phyloP scores from a whole-genome alignment of 2,888 invertebrate species.

The Anorthoa munda region DNA sequence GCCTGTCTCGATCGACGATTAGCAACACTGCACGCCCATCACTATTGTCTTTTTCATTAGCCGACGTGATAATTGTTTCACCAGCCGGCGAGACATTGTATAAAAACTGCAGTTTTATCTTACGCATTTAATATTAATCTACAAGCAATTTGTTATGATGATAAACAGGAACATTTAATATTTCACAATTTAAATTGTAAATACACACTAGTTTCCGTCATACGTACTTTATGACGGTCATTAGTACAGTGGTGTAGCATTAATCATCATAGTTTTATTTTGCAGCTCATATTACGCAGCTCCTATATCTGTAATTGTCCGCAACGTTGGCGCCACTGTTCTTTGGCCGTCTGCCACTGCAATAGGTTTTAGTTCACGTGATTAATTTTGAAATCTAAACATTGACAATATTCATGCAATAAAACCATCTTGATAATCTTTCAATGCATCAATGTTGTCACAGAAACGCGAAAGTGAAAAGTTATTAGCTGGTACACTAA shows the following conservation, averaged over 20 bases:
- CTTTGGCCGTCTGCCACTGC: slow-evolving; percentile 87
- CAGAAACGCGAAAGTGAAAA: slow-evolving; percentile 70
- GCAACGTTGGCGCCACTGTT: slow-evolving; percentile 83
- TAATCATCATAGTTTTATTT: slow-evolving; percentile 85
- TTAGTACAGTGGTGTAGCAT: slow-evolving; percentile 76
- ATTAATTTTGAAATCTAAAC: slow-evolving; percentile 81
- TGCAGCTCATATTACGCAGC: slow-evolving; percentile 81
- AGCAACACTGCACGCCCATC: slow-evolving; percentile 80
- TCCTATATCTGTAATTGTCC: slow-evolving; percentile 84
- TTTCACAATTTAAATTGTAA: slow-evolving; percentile 54
- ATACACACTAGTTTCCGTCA: slow-evolving; percentile 57
- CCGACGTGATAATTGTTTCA: slow-evolving; percentile 71
- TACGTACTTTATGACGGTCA: slow-evolving; percentile 72
- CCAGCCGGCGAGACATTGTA: slow-evolving; percentile 40
- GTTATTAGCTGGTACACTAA: slow-evolving; percentile 67
- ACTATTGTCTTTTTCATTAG: slow-evolving; percentile 83
- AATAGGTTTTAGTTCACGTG: slow-evolving; percentile 75
- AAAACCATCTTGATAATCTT: slow-evolving; percentile 71
- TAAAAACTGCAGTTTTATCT: slow-evolving; percentile 34
- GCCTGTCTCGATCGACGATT: slow-evolving; percentile 82
- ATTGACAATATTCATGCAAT: slow-evolving; percentile 74
- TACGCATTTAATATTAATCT: slow-evolving; percentile 17
- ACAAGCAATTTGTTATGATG: slow-evolving; percentile 44
- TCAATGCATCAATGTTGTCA: slow-evolving; percentile 71
- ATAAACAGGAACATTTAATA: slow-evolving; percentile 51